These are phyloP conservation scores for Tolmerus cingulatus DNA, from an alignment of 2,888 invertebrate genomes.

Conservation along the genomic window DNA sequence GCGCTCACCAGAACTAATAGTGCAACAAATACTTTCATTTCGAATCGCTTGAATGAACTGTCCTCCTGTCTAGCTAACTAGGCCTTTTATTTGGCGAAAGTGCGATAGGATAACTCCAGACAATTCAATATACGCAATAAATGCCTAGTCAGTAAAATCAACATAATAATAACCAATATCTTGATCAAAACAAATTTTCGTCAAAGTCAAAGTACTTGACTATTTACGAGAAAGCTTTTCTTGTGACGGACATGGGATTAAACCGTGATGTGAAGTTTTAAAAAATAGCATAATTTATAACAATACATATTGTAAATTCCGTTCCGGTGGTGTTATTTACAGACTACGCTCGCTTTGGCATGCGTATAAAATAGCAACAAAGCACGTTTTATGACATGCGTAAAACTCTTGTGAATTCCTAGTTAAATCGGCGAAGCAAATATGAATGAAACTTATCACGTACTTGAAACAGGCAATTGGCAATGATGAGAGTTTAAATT, in stretches of 20 bases:
- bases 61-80: background rate
- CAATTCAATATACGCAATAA: background rate
- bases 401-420: background rate
- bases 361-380: background rate
- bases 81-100: background rate
- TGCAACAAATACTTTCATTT: conserved; percentile 33
- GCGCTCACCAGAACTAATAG: background rate
- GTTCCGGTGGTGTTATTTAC: background rate
- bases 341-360: background rate
- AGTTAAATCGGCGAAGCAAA: background rate
- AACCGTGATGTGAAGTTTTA: background rate
- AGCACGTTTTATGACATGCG: background rate
- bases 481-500: background rate
- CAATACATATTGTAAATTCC: background rate
- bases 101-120: background rate
- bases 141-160: background rate
- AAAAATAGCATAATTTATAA: background rate
- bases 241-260: background rate
- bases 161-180: background rate
- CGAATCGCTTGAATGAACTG: background rate
- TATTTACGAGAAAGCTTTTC: background rate
- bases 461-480: background rate
- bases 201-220: background rate
- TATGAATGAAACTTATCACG: background rate
- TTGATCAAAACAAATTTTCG: background rate